These are phyloP conservation scores for Leistus spinibarbis DNA, from an alignment of 2,888 invertebrate species.

Conservation along the genomic window DNA sequence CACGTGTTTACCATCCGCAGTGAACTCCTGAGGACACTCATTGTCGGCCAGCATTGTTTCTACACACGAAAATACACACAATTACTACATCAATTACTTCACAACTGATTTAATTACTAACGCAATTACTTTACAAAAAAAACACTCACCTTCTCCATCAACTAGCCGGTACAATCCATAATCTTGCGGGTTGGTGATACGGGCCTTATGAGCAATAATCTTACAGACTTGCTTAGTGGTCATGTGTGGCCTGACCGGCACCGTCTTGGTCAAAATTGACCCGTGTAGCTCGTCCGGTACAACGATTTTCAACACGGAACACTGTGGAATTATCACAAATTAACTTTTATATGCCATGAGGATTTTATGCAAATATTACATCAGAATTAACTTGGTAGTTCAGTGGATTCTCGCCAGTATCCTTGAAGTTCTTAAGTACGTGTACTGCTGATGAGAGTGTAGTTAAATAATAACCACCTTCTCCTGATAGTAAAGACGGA, in stretches of 20 bases:
- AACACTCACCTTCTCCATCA: slow-evolving; percentile 80
- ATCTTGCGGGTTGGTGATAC: slow-evolving; percentile 95
- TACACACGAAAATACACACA: slow-evolving; percentile 56
- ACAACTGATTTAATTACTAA: not conserved
- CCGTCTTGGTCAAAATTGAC: slow-evolving; percentile 86
- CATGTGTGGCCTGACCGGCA: slow-evolving; percentile 93
- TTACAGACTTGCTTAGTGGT: slow-evolving; percentile 92
- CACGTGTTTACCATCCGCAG: slow-evolving; percentile 81
- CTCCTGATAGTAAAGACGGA: slow-evolving; percentile 87
- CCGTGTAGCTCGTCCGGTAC: slow-evolving; percentile 94
- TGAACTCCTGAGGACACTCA: slow-evolving; percentile 89
- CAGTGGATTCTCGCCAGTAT: slow-evolving; percentile 52
- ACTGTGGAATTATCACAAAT: slow-evolving; percentile 51
- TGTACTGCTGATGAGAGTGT: slow-evolving; percentile 92
- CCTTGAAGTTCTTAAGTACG: slow-evolving; percentile 73
- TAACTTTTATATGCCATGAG: not conserved
- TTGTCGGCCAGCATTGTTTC: slow-evolving; percentile 88
- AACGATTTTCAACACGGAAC: slow-evolving; percentile 85
- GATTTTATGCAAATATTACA: slow-evolving; percentile 47
- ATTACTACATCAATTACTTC: too few species aligned
- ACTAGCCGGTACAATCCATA: slow-evolving; percentile 90
- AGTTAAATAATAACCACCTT: slow-evolving; percentile 94
- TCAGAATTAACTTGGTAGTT: slow-evolving; percentile 54
- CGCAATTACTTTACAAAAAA: not conserved
- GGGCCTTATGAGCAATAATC: slow-evolving; percentile 92